phyloP scores from a whole-genome alignment of 2,113 vertebrate species.

The Thermophis baileyi region DNA sequence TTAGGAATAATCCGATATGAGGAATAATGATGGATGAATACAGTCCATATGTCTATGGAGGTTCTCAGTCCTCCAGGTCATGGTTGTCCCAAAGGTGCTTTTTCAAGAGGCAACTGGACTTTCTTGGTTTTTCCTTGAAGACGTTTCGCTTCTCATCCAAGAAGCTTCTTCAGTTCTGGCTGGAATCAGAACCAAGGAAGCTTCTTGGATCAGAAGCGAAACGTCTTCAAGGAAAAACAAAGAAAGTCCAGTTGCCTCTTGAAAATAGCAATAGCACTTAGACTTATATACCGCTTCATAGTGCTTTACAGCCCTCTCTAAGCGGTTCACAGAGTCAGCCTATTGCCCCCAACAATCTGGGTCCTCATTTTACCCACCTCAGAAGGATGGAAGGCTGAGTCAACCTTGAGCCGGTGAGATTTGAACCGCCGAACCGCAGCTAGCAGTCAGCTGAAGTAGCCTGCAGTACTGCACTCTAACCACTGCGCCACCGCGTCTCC shows the following conservation, averaged over 20 bases:
- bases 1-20: not conserved
- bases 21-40: not conserved
- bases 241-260: not conserved
- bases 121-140: not conserved
- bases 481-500: too few species aligned
- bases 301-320: too few species aligned
- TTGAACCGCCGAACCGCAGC: too few species aligned
- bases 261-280: too few species aligned
- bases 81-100: not conserved
- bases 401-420: too few species aligned
- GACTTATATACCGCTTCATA: too few species aligned
- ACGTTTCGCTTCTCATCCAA: not conserved
- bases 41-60: not conserved
- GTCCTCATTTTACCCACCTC: too few species aligned
- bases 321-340: too few species aligned
- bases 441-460: too few species aligned
- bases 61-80: fast-evolving
- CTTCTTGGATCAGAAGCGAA: not conserved
- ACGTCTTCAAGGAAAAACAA: not conserved
- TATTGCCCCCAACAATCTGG: too few species aligned
- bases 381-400: too few species aligned
- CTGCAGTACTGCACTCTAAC: too few species aligned
- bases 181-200: not conserved
- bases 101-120: not conserved
- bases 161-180: not conserved